These are phyloP conservation scores for Drosophila helvetica DNA, from an alignment of 2,888 invertebrate genomes.

Conservation along the genomic window DNA sequence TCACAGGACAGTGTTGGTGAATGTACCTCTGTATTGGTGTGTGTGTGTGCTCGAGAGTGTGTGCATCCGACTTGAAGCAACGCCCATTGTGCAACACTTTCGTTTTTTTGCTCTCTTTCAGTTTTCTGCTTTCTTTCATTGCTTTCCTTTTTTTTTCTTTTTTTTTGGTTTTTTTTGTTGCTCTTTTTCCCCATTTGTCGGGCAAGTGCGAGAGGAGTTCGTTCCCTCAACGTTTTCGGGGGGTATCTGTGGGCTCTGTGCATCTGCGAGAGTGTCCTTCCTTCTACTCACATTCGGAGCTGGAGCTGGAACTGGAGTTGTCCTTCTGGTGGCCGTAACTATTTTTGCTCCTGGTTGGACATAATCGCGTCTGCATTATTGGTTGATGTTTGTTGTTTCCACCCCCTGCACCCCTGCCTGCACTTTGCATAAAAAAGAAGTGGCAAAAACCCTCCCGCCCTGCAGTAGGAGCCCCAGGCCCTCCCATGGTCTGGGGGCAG, in stretches of 20 bases:
- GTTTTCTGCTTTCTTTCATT: slow-evolving; percentile 6
- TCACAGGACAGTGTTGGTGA: slow-evolving; percentile 56
- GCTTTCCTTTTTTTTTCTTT: slow-evolving; percentile 13
- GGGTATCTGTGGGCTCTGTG: slow-evolving; percentile 31
- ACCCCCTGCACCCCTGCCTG: slow-evolving; percentile 14
- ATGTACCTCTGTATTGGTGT: slow-evolving; percentile 26
- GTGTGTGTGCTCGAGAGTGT: slow-evolving; percentile 36
- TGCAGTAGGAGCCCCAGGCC: slow-evolving; percentile 10
- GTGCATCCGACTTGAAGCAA: slow-evolving; percentile 64
- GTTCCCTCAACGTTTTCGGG: background rate
- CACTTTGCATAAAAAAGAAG: slow-evolving; percentile 56
- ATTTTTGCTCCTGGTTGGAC: slow-evolving; percentile 66
- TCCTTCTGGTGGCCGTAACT: slow-evolving; percentile 55
- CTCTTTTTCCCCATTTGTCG: slow-evolving; percentile 59
- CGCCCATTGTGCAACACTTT: slow-evolving; percentile 78
- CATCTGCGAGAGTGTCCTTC: slow-evolving; percentile 8
- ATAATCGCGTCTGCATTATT: slow-evolving; percentile 84
- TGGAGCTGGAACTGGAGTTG: slow-evolving; percentile 28
- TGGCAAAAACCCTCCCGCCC: slow-evolving; percentile 1
- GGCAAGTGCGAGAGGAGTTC: slow-evolving; percentile 11
- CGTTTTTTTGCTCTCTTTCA: slow-evolving; percentile 53
- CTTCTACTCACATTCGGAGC: slow-evolving; percentile 58
- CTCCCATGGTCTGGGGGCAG: slow-evolving; percentile 25
- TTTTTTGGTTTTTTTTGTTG: slow-evolving; percentile 12
- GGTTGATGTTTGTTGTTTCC: slow-evolving; percentile 79